A percentile compares a stretch with the other conserved stretches of the same genome.
These are phyloP conservation scores for Eilema caniola DNA, from an alignment of 2,888 invertebrate genomes.

Conservation along the genomic window DNA sequence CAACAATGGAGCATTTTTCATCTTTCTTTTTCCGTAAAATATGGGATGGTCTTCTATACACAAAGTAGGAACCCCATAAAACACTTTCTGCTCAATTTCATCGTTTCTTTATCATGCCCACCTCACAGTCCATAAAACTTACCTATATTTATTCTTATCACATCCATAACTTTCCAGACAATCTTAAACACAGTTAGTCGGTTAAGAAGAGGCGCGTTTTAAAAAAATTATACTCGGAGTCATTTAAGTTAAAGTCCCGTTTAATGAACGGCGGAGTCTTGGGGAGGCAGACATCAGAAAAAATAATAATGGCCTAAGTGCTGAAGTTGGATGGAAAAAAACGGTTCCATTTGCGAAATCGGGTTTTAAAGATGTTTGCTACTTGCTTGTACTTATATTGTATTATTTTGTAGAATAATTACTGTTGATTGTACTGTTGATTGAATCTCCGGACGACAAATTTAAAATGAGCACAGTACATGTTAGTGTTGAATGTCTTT, in stretches of 20 bases:
- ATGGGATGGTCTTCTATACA: neutral
- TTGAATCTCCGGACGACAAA: neutral
- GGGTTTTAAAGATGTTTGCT: conserved; percentile 33
- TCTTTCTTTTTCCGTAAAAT: neutral
- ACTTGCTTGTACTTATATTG: conserved; percentile 10
- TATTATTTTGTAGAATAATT: conserved; percentile 22
- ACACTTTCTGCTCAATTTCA: neutral
- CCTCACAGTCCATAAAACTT: conserved; percentile 21
- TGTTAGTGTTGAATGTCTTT: neutral
- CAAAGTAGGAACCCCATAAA: neutral
- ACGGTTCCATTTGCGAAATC: conserved; percentile 21
- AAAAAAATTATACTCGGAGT: conserved; percentile 70
- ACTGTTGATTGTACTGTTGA: conserved; percentile 17
- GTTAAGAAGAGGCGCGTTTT: conserved; percentile 63
- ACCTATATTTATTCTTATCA: conserved; percentile 50
- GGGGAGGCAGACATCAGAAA: conserved; percentile 53
- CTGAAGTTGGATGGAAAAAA: conserved; percentile 46
- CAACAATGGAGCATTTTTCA: neutral
- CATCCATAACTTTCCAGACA: conserved; percentile 75
- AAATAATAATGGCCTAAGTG: conserved; percentile 54
- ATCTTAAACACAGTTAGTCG: conserved; percentile 65
- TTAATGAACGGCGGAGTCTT: conserved; percentile 70
- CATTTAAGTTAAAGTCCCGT: conserved; percentile 77
- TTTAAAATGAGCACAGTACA: neutral
- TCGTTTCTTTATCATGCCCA: neutral